Evolutionary conservation across 2,888 invertebrate genomes (phyloP).

Genomic region (Macropis europaea): DNA sequence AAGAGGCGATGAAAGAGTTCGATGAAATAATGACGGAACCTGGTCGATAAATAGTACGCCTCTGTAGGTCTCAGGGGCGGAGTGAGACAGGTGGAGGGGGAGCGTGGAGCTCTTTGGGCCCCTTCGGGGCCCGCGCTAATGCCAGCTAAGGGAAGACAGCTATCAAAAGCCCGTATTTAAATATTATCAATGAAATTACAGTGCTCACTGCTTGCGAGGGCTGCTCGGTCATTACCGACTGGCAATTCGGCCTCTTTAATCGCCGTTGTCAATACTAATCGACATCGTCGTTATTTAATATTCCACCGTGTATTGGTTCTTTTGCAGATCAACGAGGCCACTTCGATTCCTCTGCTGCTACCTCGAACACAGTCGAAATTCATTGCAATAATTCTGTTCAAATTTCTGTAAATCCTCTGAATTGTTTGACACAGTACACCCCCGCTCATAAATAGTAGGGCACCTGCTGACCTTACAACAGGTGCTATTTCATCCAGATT

Average conservation of each 20-base stretch:
- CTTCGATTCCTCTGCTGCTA: no score
- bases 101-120: conserved; percentile 25
- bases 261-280: conserved; percentile 76
- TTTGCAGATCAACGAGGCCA: not conserved
- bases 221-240: conserved; percentile 67
- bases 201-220: conserved; percentile 60
- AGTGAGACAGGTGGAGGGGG: conserved; percentile 45
- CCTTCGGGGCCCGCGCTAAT: conserved; percentile 53
- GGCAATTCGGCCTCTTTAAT: conserved; percentile 72
- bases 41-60: conserved; percentile 74
- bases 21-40: conserved; percentile 77
- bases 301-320: conserved; percentile 26
- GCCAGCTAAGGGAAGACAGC: conserved; percentile 67
- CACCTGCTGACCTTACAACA: no score
- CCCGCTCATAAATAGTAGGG: no score
- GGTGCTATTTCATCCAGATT: no score
- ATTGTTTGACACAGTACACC: no score
- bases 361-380: no score
- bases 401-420: no score
- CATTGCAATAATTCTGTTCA: no score
- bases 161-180: conserved; percentile 77
- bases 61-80: conserved; percentile 55
- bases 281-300: conserved; percentile 76
- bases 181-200: conserved; percentile 78
- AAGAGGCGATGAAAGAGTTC: conserved; percentile 75